These are phyloP conservation scores for Aleiodes leptofemur DNA, from an alignment of 2,888 invertebrate genomes.

Conservation along the genomic window DNA sequence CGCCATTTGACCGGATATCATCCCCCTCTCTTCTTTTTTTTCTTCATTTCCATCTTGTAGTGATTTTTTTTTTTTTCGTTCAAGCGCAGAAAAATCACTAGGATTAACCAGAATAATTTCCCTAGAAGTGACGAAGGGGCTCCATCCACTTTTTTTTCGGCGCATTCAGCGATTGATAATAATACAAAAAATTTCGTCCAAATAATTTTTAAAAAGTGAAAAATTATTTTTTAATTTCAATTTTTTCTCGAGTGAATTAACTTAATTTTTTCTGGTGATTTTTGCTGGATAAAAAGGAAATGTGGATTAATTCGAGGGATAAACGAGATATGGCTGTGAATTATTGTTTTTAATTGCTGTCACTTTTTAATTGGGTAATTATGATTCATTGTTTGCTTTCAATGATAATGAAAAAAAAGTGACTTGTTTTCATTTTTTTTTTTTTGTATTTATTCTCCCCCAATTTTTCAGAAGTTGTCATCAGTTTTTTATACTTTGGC, in stretches of 20 bases:
- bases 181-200: neutral
- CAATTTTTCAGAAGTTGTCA: neutral
- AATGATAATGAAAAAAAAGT: too few relatives aligned
- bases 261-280: neutral
- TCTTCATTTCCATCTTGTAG: neutral
- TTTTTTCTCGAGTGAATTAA: neutral
- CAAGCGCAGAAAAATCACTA: too few relatives aligned
- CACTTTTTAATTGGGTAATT: neutral
- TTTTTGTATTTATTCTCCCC: too few relatives aligned
- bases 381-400: neutral
- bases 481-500: neutral
- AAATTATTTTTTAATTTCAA: constrained; percentile 22
- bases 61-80: too few relatives aligned
- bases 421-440: neutral
- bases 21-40: constrained; percentile 47
- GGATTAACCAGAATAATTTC: too few relatives aligned
- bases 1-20: constrained; percentile 73
- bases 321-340: neutral
- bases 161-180: neutral
- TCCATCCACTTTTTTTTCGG: too few relatives aligned
- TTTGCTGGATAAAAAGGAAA: neutral
- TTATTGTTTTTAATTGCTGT: neutral
- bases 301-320: neutral
- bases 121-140: too few relatives aligned
- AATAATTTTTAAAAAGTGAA: neutral